Percentiles rank a stretch among this genome's conserved stretches.
Conservation (phyloP, 2,113 vertebrate genomes). For the Colistium nudipinnis region DNA sequence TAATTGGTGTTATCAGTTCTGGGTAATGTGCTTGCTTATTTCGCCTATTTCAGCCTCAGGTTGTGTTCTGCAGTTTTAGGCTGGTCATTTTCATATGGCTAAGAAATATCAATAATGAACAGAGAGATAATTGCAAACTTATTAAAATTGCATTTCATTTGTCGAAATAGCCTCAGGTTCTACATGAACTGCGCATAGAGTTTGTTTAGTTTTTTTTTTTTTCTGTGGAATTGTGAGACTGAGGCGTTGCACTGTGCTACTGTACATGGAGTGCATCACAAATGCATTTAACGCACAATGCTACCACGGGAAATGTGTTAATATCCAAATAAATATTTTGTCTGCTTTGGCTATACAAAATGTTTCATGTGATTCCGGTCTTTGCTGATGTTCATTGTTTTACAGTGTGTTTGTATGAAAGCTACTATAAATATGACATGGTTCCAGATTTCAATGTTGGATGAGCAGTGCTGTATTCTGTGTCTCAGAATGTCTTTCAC, state of each 20-base stretch:
- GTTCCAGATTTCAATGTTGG: too few relatives aligned
- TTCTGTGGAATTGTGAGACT: conserved; percentile 21
- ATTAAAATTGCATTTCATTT: conserved; percentile 61
- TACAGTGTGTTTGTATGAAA: neutral
- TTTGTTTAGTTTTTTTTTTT: conserved; percentile 47
- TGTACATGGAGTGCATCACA: neutral
- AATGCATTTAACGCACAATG: neutral
- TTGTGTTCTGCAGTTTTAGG: conserved; percentile 46
- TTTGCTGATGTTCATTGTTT: conserved; percentile 4
- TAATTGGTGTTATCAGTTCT: conserved; percentile 53
- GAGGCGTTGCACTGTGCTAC: conserved; percentile 1
- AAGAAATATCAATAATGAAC: conserved; percentile 58
- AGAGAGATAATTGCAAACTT: conserved; percentile 50
- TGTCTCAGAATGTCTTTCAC: conserved; percentile 15
- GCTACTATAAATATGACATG: neutral
- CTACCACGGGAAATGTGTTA: neutral
- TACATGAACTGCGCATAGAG: conserved; percentile 22
- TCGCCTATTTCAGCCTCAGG: conserved; percentile 39
- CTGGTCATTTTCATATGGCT: conserved; percentile 57
- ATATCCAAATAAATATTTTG: conserved; percentile 4
- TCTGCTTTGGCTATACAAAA: neutral
- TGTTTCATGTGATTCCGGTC: too few relatives aligned
- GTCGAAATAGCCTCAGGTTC: conserved; percentile 63
- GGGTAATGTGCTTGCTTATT: conserved; percentile 58
- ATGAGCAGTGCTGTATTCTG: neutral